Base-by-base conservation (phyloP, 2,888 invertebrate genomes). In the Cheilosia vernalis region DNA sequence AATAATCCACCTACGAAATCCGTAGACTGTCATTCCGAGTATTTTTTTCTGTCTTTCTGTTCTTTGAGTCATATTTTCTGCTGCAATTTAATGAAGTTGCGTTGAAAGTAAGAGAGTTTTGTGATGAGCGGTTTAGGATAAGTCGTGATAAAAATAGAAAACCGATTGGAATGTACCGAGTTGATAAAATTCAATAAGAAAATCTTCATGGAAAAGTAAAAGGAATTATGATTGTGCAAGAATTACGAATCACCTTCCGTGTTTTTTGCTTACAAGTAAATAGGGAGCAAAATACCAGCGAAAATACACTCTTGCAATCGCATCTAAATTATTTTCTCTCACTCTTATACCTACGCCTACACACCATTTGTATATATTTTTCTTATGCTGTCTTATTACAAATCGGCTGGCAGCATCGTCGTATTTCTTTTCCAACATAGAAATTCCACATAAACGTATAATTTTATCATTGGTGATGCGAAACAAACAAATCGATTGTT, bases 221-320 rank as follows among this genome's bases (percentile, higher is more conserved):
- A 70, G 69, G 78, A 78, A 72, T 72, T 72, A 72, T 76, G 63
- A 77, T 82, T 77, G 70, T 77, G 70, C 82, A 82, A 82, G 69
- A 83, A 78, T 56, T 78, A 72, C 67, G 47, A 72, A 78, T 77
- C 83, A 83, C 78, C 78, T 82, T 82, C 60, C 66, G 67, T 83
- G 66, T 78, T 63, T 72, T 78, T 72, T 60, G 70, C 61, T 64
- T 77, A 66, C 64, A 58, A 70, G 56, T 70, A 64, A 63, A 63
- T 60, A 53, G 33, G 55, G 15, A 63, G 58, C 56, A 69, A 60
- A 53, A 74, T 81, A 64, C 67, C 63, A 79, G 63, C 76, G 30
- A 55, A 67, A 66, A 66, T 60, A 47, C 60, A 60, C 80, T 63
- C 63, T 60, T 80, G 55, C 73, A 80, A 73, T 74, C 74, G 63